Conservation (phyloP, 2,888 invertebrate genomes). For the Cantharis flavilabris region DNA sequence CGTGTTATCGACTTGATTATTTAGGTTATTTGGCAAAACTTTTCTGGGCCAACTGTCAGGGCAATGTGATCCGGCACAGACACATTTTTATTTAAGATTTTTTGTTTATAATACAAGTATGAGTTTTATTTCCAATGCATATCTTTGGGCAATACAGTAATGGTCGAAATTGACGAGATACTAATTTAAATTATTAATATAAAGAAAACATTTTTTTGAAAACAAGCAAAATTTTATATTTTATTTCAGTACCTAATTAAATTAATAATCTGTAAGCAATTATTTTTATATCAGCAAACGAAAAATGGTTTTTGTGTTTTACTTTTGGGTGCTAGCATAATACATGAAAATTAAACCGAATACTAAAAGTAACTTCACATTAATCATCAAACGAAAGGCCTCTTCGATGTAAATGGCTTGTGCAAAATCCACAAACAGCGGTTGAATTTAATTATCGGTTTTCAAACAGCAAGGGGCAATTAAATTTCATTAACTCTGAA, state of each 20-base stretch:
- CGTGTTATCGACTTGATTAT: background rate
- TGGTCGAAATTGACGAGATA: background rate
- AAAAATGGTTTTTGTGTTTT: background rate
- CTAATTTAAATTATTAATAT: background rate
- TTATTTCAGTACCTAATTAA: background rate
- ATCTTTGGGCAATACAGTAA: background rate
- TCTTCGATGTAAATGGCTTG: conserved; percentile 4
- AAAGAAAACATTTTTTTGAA: no score
- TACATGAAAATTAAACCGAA: conserved; percentile 1
- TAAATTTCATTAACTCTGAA: conserved; percentile 7
- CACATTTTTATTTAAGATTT: background rate
- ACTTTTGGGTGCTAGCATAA: background rate
- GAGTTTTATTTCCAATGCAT: background rate
- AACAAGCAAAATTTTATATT: no score
- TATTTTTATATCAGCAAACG: background rate
- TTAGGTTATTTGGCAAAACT: background rate
- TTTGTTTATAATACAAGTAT: background rate
- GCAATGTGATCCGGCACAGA: background rate
- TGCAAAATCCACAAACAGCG: conserved; percentile 11
- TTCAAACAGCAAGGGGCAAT: conserved; percentile 6
- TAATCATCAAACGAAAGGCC: conserved; percentile 4
- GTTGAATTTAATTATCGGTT: conserved; percentile 15
- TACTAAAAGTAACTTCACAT: conserved; percentile 3
- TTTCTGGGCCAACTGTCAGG: background rate
- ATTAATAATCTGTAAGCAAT: background rate